Conservation (phyloP, 2,888 invertebrate species). For the Drosophila paucipuncta region DNA sequence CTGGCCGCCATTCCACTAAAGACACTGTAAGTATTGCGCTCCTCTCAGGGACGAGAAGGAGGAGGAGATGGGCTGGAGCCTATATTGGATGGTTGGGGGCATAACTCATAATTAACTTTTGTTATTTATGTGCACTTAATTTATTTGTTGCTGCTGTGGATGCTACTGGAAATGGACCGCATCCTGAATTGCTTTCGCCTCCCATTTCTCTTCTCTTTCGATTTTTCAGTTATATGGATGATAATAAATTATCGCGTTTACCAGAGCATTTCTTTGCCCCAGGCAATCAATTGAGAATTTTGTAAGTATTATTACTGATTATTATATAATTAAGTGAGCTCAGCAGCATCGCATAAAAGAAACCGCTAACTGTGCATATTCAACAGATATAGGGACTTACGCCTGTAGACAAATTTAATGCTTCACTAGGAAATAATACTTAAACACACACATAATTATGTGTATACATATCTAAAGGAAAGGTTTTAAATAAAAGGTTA, state of each 20-base stretch:
- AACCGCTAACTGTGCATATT: conserved; percentile 8
- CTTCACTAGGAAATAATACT: background rate
- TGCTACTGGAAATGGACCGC: conserved; percentile 31
- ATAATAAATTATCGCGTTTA: conserved; percentile 84
- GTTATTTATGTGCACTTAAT: conserved; percentile 76
- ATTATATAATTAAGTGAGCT: conserved; percentile 13
- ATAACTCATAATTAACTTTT: conserved; percentile 73
- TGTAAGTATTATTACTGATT: conserved; percentile 83
- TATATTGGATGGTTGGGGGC: background rate
- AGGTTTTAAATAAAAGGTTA: background rate
- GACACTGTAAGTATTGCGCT: conserved; percentile 76
- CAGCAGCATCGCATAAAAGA: background rate
- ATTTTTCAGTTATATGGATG: conserved; percentile 85
- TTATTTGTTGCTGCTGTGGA: conserved; percentile 32
- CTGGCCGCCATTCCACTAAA: conserved; percentile 81
- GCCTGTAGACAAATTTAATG: conserved; percentile 15
- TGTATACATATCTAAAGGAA: background rate
- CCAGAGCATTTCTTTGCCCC: conserved; percentile 84
- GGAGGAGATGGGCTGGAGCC: background rate
- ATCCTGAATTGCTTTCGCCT: conserved; percentile 9
- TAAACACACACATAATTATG: background rate
- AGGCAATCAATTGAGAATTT: conserved; percentile 82
- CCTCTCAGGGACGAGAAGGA: background rate
- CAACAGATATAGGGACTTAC: background rate
- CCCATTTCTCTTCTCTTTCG: background rate